Conservation (phyloP, 2,888 invertebrate genomes). For the Scaptomyza reducta region DNA sequence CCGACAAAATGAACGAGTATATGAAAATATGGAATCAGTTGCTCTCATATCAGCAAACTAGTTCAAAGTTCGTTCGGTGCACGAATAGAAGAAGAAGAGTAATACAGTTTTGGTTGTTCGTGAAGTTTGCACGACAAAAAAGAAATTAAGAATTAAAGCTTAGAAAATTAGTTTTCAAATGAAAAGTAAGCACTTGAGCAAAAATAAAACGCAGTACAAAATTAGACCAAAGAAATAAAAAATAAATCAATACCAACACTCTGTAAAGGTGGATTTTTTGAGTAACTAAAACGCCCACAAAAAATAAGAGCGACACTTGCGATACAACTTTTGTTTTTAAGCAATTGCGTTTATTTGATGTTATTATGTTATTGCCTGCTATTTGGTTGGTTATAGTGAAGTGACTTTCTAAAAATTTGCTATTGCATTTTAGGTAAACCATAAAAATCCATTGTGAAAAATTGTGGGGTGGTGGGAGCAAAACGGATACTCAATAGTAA, state of each 20-base stretch:
- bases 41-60: slow-evolving; percentile 1
- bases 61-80: slow-evolving; percentile 17
- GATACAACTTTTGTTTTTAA: slow-evolving; percentile 19
- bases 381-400: slow-evolving; percentile 9
- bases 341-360: slow-evolving; percentile 16
- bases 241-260: slow-evolving; percentile 42
- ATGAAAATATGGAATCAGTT: neutral
- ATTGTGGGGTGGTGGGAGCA: slow-evolving; percentile 80
- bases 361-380: slow-evolving; percentile 14
- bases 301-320: slow-evolving; percentile 24
- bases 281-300: slow-evolving; percentile 51
- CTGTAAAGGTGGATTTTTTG: slow-evolving; percentile 28
- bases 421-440: slow-evolving; percentile 71
- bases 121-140: slow-evolving; percentile 56
- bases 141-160: slow-evolving; percentile 45
- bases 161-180: slow-evolving; percentile 48
- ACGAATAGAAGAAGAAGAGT: neutral
- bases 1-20: neutral
- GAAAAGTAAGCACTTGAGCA: slow-evolving; percentile 47
- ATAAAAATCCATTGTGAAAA: slow-evolving; percentile 80
- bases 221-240: slow-evolving; percentile 10
- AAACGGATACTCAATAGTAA: slow-evolving; percentile 76
- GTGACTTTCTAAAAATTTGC: slow-evolving; percentile 34
- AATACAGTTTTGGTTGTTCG: slow-evolving; percentile 38
- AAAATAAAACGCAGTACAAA: slow-evolving; percentile 2